Percentiles rank a stretch among this genome's conserved stretches.
Conservation (phyloP, 2,888 invertebrate genomes). For the Cylindroiulus punctatus region DNA sequence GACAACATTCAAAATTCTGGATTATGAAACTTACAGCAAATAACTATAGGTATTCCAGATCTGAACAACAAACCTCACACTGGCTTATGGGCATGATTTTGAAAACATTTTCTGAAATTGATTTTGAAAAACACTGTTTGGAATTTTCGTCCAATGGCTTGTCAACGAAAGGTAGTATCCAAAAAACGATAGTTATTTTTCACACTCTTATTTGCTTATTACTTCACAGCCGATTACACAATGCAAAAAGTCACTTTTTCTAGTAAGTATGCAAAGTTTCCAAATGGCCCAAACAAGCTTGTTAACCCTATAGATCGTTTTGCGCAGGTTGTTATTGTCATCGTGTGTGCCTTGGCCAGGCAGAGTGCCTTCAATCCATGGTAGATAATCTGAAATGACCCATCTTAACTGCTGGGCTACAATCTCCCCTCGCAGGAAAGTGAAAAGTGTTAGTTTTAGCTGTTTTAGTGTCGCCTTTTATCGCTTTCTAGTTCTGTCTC, state of each 20-base stretch:
- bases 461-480: conserved; percentile 19
- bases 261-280: not conserved
- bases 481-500: conserved; percentile 32
- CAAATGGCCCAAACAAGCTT: not conserved
- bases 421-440: conserved; percentile 38
- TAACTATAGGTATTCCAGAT: not conserved
- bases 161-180: too few species aligned
- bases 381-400: conserved; percentile 6
- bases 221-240: not conserved
- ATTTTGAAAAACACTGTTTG: too few species aligned
- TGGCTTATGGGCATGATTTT: too few species aligned
- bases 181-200: too few species aligned
- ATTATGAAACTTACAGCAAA: not conserved
- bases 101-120: too few species aligned
- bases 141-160: too few species aligned
- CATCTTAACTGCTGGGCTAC: conserved; percentile 38
- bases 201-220: not conserved
- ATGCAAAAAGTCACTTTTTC: not conserved
- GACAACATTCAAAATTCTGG: not conserved
- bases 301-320: conserved; percentile 11
- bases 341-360: not conserved
- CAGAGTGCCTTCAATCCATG: not conserved
- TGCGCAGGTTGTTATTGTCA: conserved; percentile 32
- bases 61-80: too few species aligned
- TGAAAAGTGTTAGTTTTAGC: conserved; percentile 40